Base-by-base conservation (phyloP, 2,113 vertebrate genomes). In the Lagopus leucura region DNA sequence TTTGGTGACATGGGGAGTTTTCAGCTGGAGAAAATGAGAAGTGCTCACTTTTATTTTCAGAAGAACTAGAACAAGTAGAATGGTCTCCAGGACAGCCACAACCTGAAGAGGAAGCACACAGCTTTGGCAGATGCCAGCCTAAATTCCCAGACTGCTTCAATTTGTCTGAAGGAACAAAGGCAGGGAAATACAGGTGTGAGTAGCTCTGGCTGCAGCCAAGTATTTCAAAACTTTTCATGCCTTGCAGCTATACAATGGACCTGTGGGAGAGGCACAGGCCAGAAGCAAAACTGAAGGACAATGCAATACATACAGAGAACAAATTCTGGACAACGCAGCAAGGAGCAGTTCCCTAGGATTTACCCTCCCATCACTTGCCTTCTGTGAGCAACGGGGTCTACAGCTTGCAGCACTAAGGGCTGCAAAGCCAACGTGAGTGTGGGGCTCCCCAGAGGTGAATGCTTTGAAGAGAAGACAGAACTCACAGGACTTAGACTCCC, bases 401-500 rank as follows among this genome's bases (percentile, higher is more conserved):
- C 66, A 42, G 25, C 18, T 36, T 25, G 36, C 40, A 85, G 81
- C n/a, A 11, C 25, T 58, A 15, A 20, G 17, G 25, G 18, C 43
- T 61, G 48, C 71, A 88, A 69, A 89, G 85, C 25, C 24, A 43
- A 30, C 28, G 43, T 25, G 43, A 66, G 67, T 65, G 36, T 1
- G 0, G 30, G 38, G 20, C 43, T 82, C n/a, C 36, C n/a, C 30
- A 25, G 11, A 30, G 7, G 24, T 0, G 3, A 77, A 20, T 13
- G 28, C 43, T 57, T n/a, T 13, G 11, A 92, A 64, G 32, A 58
- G 6, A 54, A 25, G 36, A 74, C 20, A 54, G 50, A 10, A 96
- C 99, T 96, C 74, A 96, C 95, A 96, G 84, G 95, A 99, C 96
- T 99, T 99, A 85, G 98, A 99, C 93, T 99, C 99, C 86, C 99